Evolutionary conservation across 1,140 invertebrate genomes (phyloP).

Genomic region (Apis laboriosa): DNA sequence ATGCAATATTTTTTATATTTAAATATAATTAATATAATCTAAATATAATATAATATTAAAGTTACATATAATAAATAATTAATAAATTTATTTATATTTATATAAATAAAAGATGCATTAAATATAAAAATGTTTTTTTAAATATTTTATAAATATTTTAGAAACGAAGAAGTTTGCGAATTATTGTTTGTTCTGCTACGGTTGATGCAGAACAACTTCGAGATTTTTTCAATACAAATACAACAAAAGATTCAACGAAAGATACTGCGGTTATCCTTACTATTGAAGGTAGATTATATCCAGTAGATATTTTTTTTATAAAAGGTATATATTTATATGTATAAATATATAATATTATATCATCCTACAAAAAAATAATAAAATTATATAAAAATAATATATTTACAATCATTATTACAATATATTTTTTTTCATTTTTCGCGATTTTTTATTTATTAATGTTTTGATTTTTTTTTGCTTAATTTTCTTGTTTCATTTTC

Average conservation of each 20-base stretch:
- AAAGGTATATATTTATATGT: constrained; percentile 80
- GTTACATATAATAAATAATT: constrained; percentile 44
- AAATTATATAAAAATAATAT: background rate
- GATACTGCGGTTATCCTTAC: constrained; percentile 92
- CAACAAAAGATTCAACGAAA: constrained; percentile 79
- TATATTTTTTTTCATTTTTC: background rate
- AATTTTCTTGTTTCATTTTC: too few relatives aligned
- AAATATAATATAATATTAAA: too few relatives aligned
- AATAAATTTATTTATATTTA: background rate
- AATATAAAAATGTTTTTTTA: background rate
- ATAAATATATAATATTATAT: background rate
- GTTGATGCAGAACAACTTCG: constrained; percentile 93
- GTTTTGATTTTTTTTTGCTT: background rate
- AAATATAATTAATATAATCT: too few relatives aligned
- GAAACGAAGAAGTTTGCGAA: constrained; percentile 91
- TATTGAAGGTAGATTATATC: constrained; percentile 93
- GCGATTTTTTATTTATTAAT: background rate
- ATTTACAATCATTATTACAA: background rate
- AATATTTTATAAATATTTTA: constrained; percentile 67
- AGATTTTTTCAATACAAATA: constrained; percentile 93
- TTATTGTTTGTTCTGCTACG: constrained; percentile 97
- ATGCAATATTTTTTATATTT: too few relatives aligned
- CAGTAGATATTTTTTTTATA: constrained; percentile 93
- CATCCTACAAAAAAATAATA: background rate
- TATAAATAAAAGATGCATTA: background rate